A percentile compares a stretch with the other conserved stretches of the same genome.
These are phyloP conservation scores for Geodia barretti DNA, from an alignment of 37 sponge, comb jelly and placozoan species.

Conservation along the genomic window DNA sequence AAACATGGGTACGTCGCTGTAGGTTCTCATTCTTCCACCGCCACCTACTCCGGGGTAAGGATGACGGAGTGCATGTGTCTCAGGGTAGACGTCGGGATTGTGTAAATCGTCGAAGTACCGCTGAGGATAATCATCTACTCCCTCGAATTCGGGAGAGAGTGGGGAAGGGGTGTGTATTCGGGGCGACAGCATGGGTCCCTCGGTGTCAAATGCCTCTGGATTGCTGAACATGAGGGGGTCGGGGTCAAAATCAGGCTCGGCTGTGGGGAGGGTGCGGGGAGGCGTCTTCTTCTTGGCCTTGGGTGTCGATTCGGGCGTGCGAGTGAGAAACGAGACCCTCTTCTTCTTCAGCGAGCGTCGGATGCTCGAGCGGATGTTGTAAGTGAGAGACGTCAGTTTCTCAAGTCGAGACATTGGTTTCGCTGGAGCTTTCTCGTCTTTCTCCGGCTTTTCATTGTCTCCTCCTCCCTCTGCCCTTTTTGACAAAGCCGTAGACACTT, in stretches of 20 bases:
- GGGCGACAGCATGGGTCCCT: not conserved
- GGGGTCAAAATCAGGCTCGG: not conserved
- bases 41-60: not conserved
- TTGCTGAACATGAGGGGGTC: not conserved
- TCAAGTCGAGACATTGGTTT: conserved; percentile 33
- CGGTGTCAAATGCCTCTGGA: not conserved
- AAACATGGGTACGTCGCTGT: not conserved
- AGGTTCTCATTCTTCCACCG: not conserved
- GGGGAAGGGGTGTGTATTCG: not conserved
- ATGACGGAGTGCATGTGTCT: not conserved
- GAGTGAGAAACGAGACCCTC: conserved; percentile 25
- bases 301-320: conserved; percentile 22
- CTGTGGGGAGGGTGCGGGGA: not conserved
- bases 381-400: conserved; percentile 61
- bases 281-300: conserved; percentile 7
- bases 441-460: not conserved
- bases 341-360: conserved; percentile 23
- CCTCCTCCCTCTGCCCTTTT: not conserved
- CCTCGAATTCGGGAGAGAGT: not conserved
- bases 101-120: not conserved
- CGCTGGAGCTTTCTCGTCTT: not conserved
- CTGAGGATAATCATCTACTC: not conserved
- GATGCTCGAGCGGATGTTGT: conserved; percentile 58
- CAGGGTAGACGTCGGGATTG: not conserved
- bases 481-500: not conserved